Evolutionary conservation across 2,797 vertebrate genomes (phyloP).

Genomic region (Gymnopithys bicolor): DNA sequence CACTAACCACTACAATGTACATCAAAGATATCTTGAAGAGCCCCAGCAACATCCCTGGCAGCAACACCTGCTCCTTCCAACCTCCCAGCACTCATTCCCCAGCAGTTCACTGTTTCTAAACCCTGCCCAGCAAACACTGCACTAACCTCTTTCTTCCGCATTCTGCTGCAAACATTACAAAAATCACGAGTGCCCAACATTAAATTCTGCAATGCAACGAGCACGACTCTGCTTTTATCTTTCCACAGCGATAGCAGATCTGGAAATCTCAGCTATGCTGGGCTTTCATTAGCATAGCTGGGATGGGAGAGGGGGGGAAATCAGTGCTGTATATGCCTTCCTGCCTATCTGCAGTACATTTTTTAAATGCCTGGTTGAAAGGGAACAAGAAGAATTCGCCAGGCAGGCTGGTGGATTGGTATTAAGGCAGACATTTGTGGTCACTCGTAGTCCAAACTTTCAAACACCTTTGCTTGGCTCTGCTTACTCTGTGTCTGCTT

Average conservation of each 20-base stretch:
- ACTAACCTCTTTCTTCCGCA: not conserved
- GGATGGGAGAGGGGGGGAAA: not conserved
- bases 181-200: not conserved
- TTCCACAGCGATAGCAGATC: not conserved
- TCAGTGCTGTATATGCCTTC: not conserved
- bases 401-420: not conserved
- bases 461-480: not conserved
- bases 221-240: not conserved
- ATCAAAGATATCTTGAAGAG: slow-evolving; percentile 18
- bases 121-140: not conserved
- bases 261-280: slow-evolving; percentile 26
- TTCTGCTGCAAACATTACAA: not conserved
- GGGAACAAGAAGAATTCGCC: not conserved
- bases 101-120: not conserved
- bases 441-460: not conserved
- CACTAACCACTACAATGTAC: not conserved
- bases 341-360: slow-evolving; percentile 55
- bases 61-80: slow-evolving; percentile 44
- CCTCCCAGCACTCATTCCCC: not conserved
- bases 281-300: slow-evolving; percentile 16
- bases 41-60: not conserved
- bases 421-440: not conserved
- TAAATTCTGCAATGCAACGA: not conserved
- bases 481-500: not conserved
- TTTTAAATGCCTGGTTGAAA: slow-evolving; percentile 58